Evolutionary conservation across 2,888 invertebrate genomes (phyloP).

Genomic region (Tenthredo mesomela): DNA sequence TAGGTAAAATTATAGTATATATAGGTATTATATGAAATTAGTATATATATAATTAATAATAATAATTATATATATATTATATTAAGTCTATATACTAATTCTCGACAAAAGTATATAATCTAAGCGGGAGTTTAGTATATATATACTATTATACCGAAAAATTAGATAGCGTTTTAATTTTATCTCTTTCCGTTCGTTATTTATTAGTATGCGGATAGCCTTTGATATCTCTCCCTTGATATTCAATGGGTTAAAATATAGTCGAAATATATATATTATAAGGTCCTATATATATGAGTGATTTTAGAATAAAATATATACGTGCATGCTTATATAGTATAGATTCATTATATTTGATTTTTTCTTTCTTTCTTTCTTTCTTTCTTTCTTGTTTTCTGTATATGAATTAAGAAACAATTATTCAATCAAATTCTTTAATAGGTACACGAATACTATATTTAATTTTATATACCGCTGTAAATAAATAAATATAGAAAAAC

Average conservation of each 20-base stretch:
- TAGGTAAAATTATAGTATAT: background rate
- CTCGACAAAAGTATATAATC: background rate
- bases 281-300: background rate
- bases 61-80: background rate
- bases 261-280: too few relatives aligned
- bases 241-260: too few relatives aligned
- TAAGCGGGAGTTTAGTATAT: background rate
- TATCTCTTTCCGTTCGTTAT: too few relatives aligned
- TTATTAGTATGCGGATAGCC: too few relatives aligned
- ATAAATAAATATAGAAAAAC: background rate
- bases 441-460: background rate
- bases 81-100: background rate
- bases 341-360: background rate
- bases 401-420: background rate
- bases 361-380: too few relatives aligned
- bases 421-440: background rate
- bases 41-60: background rate
- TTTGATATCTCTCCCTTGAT: too few relatives aligned
- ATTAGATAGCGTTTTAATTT: too few relatives aligned
- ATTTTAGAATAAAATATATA: background rate
- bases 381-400: too few relatives aligned
- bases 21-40: too few relatives aligned
- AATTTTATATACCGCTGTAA: background rate
- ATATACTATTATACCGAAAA: too few relatives aligned
- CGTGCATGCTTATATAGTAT: too few relatives aligned